Evolutionary conservation across 2,113 vertebrate species (phyloP), one percentile per base, ranked within the genome.

Genomic region (Anhinga anhinga): DNA sequence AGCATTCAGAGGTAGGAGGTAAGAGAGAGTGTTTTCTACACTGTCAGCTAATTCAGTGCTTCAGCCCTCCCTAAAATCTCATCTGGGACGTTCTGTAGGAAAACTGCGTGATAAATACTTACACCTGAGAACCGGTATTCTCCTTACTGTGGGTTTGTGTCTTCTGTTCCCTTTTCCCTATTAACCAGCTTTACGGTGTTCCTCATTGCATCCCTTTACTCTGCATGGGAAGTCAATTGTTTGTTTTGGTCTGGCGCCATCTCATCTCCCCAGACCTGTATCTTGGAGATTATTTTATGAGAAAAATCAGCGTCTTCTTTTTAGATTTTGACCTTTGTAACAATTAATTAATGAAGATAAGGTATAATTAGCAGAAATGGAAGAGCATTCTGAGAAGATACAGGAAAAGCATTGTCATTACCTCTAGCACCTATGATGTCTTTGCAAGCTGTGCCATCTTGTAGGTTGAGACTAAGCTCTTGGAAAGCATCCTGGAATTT

Each of bases 91-190:
- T 84, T 82, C 29, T 47, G 5, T 56, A 82, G 40, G 32, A 70
- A 62, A 70, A 65, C 21, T 26, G 36, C 5, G 2, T n/a, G 27
- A 23, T 77, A 53, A 50, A 73, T 50, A 36, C 15, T 63, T 86
- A 11, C 0, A 63, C 17, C n/a, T 52, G 52, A 72, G 38, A 69
- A 78, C 8, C 5, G 1, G 2, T 36, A 50, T 74, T 85, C 36
- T 26, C 11, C 9, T 52, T 56, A 13, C 22, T 29, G 42, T 38
- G 11, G 5, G 8, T 70, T 83, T 56, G 19, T 0, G 0, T 78
- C 81, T 90, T 66, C 53, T 20, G 1, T 79, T 76, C 25, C 18
- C 38, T 76, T 92, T 90, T 78, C 52, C 29, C 1, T 0, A 17
- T 78, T 65, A 65, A 56, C 10, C 42, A 44, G 40, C 30, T 90